A percentile compares a stretch with the other conserved stretches of the same genome.
phyloP scores from a whole-genome alignment of 2,797 vertebrate genomes.

The Anguilla anguilla region DNA sequence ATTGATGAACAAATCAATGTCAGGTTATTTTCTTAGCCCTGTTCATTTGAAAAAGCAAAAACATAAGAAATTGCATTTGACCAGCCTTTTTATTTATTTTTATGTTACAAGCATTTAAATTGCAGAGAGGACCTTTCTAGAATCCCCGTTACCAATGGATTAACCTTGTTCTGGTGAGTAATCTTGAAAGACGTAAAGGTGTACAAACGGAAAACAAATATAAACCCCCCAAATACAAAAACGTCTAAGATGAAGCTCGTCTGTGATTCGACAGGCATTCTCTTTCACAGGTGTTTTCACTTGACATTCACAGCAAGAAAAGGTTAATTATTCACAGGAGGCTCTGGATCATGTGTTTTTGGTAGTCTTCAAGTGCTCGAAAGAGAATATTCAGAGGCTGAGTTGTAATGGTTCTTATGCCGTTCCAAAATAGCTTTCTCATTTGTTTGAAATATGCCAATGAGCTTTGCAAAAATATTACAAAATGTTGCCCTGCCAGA shows the following conservation, averaged over 20 bases:
- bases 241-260: not conserved
- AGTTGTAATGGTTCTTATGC: not conserved
- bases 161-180: not conserved
- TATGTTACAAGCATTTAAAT: not conserved
- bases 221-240: not conserved
- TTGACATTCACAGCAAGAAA: not conserved
- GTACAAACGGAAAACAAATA: not conserved
- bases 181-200: not conserved
- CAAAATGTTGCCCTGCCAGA: not conserved
- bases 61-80: conserved; percentile 42
- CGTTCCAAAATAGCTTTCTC: too few species aligned
- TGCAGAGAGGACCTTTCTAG: not conserved
- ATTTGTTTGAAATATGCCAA: too few species aligned
- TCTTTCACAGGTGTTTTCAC: not conserved
- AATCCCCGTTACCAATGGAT: not conserved
- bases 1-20: conserved; percentile 69
- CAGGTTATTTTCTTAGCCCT: conserved; percentile 48
- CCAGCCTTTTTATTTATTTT: conserved; percentile 1
- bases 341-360: not conserved
- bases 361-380: not conserved
- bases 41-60: conserved; percentile 52
- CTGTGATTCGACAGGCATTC: not conserved
- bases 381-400: not conserved
- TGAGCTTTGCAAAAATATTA: too few species aligned
- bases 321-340: not conserved